A percentile compares a stretch with the other conserved stretches of the same genome.
Evolutionary conservation across 2,113 vertebrate genomes (phyloP).

Genomic region (Globicephala melas): DNA sequence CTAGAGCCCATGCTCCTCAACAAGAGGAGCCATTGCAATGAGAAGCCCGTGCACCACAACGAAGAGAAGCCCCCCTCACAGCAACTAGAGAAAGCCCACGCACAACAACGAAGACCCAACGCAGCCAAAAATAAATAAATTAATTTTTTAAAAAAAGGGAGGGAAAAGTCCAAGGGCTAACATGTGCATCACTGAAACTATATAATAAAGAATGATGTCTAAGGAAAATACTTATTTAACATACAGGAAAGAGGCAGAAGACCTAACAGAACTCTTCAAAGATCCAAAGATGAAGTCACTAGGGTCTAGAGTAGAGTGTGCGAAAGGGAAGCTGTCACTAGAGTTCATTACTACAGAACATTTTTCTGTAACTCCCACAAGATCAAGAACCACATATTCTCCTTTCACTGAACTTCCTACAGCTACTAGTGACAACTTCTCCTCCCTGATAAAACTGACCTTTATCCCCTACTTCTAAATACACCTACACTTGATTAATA

Average conservation of each 20-base stretch:
- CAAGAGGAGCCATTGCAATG: no score
- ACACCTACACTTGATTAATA: conserved; percentile 23
- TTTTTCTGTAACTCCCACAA: conserved; percentile 33
- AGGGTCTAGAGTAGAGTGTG: neutral
- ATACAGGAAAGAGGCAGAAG: neutral
- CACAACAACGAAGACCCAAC: no score
- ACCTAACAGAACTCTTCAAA: neutral
- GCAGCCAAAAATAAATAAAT: no score
- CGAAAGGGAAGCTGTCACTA: conserved; percentile 48
- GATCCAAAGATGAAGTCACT: neutral
- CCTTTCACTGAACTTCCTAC: conserved; percentile 8
- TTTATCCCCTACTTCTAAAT: conserved; percentile 62
- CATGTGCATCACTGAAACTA: neutral
- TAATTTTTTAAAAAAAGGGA: neutral
- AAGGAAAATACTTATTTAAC: conserved; percentile 36
- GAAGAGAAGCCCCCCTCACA: no score
- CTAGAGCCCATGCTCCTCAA: no score
- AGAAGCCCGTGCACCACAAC: no score
- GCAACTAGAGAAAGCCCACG: no score
- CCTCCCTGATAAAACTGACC: conserved; percentile 40
- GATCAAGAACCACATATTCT: conserved; percentile 20
- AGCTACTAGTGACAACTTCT: neutral
- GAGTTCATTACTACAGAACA: conserved; percentile 9
- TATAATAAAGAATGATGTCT: neutral
- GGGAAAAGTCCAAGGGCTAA: neutral